A percentile compares a stretch with the other conserved stretches of the same genome.
These are phyloP conservation scores for Galerucella calmariensis DNA, from an alignment of 2,888 invertebrate genomes.

Conservation along the genomic window DNA sequence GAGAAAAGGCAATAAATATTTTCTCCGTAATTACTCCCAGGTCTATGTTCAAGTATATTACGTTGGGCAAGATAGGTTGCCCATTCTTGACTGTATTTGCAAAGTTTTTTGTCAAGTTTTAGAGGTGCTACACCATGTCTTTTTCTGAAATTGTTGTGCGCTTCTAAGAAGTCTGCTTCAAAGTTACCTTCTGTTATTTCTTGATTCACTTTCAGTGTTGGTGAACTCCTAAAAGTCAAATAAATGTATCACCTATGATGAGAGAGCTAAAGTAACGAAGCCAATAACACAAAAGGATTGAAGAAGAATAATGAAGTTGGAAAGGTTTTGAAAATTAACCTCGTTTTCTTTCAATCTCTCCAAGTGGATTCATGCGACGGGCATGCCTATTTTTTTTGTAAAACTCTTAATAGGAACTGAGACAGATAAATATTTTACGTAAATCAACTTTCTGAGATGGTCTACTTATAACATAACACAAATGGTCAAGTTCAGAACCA, in stretches of 20 bases:
- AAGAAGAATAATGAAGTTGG: no score
- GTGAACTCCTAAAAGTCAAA: constrained; percentile 5
- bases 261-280: background rate
- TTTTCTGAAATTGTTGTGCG: constrained; percentile 79
- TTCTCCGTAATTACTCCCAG: constrained; percentile 83
- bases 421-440: no score
- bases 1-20: constrained; percentile 84
- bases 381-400: no score
- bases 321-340: no score
- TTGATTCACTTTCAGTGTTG: constrained; percentile 35
- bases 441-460: no score
- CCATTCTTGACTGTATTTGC: constrained; percentile 78
- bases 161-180: constrained; percentile 76
- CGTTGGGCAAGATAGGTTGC: constrained; percentile 74
- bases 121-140: constrained; percentile 78
- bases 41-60: constrained; percentile 78
- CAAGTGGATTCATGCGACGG: no score
- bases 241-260: background rate
- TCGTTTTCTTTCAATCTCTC: no score
- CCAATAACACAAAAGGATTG: background rate
- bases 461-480: no score
- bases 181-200: constrained; percentile 66
- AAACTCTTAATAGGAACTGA: no score
- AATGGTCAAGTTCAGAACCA: no score
- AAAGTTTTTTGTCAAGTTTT: constrained; percentile 73